Evolutionary conservation across 2,888 invertebrate species (phyloP), one percentile per base, ranked within the genome.

Genomic region (Ischnura elegans): DNA sequence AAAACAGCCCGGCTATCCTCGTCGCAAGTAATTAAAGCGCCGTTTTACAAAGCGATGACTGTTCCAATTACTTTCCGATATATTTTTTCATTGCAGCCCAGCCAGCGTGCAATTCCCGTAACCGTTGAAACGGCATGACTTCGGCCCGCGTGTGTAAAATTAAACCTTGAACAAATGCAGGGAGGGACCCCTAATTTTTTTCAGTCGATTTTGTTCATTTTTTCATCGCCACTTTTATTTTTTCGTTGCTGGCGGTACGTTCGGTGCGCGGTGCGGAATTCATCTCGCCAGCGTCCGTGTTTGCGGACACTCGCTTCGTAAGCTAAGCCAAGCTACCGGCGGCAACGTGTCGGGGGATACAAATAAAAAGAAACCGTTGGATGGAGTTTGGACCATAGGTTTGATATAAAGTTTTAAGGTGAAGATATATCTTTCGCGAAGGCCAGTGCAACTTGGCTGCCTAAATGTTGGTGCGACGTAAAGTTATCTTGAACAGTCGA

Each of bases 51-150:
- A 36, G 76, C 76, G 36, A 13, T 16, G 36, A 36, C 29, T 76
- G 76, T 76, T 76, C 76, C 36, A 76, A 36, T 76, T 76, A 76
- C 36, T 76, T 36, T 16, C 76, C 76, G 25, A 76, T 76, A 76
- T 76, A 36, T 76, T 2, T 29, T 76, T 36, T 76, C 36, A 36
- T 13, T 29, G 1, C 10, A 1, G 13, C 76, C 29, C 25, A 36
- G 36, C 61, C 29, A 29, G 13, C 36, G 36, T 76, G 36, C 29
- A 76, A 36, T 76, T 36, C 76, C 29, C 10, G 76, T 13, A 13
- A 16, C 13, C 36, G 36, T 5, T 2, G 29, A 36, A 2, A 2
- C 76, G 10, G 76, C 36, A 76, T 76, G 76, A 29, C 29, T 76
- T 76, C 76, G 76, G n/a, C 36, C 25, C 76, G 76, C 10, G 76